Conservation (phyloP, 2,113 vertebrate species). For the Tiliqua scincoides region DNA sequence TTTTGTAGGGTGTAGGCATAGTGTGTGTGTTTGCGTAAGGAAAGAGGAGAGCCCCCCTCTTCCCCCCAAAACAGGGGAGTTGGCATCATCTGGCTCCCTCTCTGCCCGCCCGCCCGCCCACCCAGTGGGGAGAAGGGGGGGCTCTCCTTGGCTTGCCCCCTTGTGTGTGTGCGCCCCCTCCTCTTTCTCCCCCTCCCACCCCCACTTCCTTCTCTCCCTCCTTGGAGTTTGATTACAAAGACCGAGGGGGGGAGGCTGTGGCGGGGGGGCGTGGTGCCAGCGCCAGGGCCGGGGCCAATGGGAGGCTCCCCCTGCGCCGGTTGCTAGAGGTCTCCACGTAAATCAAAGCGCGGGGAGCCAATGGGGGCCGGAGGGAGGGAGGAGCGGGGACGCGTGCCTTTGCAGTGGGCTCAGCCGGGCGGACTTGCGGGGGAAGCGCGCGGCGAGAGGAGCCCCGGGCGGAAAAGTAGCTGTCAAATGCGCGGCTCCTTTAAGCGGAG, state of each 20-base stretch:
- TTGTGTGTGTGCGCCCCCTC: neutral
- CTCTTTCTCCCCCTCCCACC: neutral
- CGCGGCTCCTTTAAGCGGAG: constrained; percentile 88
- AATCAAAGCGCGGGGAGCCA: constrained; percentile 83
- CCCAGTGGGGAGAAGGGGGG: neutral
- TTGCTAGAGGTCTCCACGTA: constrained; percentile 87
- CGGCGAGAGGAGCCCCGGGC: constrained; percentile 84
- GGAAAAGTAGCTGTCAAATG: constrained; percentile 95
- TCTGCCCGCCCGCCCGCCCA: neutral
- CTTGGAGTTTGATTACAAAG: constrained; percentile 42
- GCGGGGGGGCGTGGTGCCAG: constrained; percentile 64
- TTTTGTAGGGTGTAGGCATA: too few species aligned
- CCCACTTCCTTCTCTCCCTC: constrained; percentile 45
- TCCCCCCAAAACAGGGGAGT: neutral
- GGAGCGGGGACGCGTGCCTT: constrained; percentile 87
- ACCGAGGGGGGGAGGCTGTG: neutral
- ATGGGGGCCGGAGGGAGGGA: constrained; percentile 80
- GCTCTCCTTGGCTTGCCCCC: neutral
- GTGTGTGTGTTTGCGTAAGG: neutral
- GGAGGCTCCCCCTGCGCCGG: constrained; percentile 64
- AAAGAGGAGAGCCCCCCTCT: too few species aligned
- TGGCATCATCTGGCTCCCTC: neutral
- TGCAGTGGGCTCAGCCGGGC: constrained; percentile 83
- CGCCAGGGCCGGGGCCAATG: constrained; percentile 73
- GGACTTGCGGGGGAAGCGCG: constrained; percentile 71